Conservation (phyloP, 1,140 invertebrate species). For the Ostrea edulis region DNA sequence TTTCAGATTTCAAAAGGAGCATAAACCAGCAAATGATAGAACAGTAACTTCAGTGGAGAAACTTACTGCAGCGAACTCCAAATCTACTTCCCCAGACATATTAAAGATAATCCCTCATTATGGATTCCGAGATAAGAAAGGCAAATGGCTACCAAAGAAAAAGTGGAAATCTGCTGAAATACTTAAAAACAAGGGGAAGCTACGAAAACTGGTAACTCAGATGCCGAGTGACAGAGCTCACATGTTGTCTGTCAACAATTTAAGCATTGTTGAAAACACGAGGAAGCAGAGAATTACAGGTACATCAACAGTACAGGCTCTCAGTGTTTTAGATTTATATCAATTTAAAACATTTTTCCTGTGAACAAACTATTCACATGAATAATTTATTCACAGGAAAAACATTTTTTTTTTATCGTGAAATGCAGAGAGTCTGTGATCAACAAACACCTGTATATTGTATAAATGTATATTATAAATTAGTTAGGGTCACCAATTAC, state of each 20-base stretch:
- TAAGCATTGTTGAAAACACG: not conserved
- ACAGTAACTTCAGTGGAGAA: not conserved
- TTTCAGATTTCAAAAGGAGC: slow-evolving; percentile 19
- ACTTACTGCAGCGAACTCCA: not conserved
- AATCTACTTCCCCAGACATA: not conserved
- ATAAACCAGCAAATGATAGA: not conserved
- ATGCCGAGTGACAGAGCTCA: not conserved
- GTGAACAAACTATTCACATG: too few species aligned
- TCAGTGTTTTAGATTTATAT: too few species aligned
- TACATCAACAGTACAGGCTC: not conserved
- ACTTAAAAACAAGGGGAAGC: not conserved
- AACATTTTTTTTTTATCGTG: too few species aligned
- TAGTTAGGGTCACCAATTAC: too few species aligned
- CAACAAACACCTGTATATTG: too few species aligned
- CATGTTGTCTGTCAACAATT: too few species aligned
- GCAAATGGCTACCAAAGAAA: slow-evolving; percentile 7
- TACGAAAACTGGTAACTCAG: not conserved
- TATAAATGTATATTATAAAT: too few species aligned
- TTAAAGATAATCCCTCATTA: not conserved
- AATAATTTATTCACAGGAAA: too few species aligned
- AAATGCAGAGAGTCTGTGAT: too few species aligned
- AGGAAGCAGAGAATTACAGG: not conserved
- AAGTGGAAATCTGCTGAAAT: not conserved
- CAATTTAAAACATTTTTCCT: too few species aligned
- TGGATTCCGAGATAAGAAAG: not conserved